Conservation (phyloP, 2,797 vertebrate species). For the Pseudochaenichthys georgianus region DNA sequence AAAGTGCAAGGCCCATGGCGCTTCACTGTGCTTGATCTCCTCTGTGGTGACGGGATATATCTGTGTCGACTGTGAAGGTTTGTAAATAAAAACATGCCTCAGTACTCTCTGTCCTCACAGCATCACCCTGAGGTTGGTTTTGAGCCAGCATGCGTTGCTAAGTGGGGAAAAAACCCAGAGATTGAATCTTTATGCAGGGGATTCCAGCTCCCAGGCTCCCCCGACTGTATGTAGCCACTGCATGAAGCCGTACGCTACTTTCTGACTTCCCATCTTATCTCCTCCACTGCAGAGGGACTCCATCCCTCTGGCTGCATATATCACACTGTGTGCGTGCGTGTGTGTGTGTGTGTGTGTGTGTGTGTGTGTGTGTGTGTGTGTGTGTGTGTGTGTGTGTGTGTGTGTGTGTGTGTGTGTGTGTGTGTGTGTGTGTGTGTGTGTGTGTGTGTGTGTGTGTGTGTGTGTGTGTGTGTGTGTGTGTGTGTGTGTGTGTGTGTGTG, state of each 20-base stretch:
- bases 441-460: constrained; percentile 17
- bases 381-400: neutral
- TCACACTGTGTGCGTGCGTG: constrained; percentile 35
- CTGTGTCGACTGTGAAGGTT: neutral
- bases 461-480: neutral
- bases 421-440: constrained; percentile 14
- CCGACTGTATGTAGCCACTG: constrained; percentile 57
- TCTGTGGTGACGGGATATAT: constrained; percentile 11
- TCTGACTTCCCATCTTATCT: constrained; percentile 71
- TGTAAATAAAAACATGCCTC: constrained; percentile 20
- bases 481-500: neutral
- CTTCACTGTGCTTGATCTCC: neutral
- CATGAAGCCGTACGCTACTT: constrained; percentile 47
- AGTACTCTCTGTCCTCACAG: constrained; percentile 13
- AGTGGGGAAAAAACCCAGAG: constrained; percentile 62
- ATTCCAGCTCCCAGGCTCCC: constrained; percentile 67
- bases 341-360: constrained; percentile 21
- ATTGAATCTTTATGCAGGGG: constrained; percentile 76
- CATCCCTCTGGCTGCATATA: constrained; percentile 65
- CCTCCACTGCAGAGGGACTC: constrained; percentile 63
- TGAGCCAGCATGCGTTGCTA: constrained; percentile 31
- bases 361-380: neutral
- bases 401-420: constrained; percentile 19
- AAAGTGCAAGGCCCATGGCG: neutral
- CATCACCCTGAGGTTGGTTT: constrained; percentile 44